These are phyloP conservation scores for Merops nubicus DNA, from an alignment of 2,113 vertebrate genomes.

Conservation along the genomic window DNA sequence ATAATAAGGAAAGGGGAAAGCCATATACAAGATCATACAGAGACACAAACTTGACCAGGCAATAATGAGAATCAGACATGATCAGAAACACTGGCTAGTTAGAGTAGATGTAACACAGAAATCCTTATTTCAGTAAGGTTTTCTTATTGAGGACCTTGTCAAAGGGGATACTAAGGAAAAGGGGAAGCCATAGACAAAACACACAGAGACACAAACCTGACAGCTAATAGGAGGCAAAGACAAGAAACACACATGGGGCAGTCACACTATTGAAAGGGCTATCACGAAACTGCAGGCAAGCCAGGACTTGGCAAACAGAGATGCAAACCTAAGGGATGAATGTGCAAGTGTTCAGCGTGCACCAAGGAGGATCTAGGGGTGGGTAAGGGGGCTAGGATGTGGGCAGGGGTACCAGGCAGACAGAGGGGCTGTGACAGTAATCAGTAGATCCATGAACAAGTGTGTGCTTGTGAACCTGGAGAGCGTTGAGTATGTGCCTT, in stretches of 20 bases:
- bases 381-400: fast-evolving
- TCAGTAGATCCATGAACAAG: not conserved
- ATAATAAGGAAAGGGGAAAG: not conserved
- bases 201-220: not conserved
- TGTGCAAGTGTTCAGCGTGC: not conserved
- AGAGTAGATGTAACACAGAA: not conserved
- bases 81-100: not conserved
- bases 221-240: not conserved
- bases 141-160: not conserved
- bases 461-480: not conserved
- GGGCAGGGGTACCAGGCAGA: fast-evolving
- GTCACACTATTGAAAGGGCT: not conserved
- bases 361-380: fast-evolving
- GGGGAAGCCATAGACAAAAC: not conserved
- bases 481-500: not conserved
- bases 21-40: not conserved
- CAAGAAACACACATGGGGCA: not conserved
- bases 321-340: not conserved
- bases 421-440: not conserved
- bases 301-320: not conserved
- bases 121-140: not conserved
- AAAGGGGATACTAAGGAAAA: not conserved
- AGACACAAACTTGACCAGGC: not conserved
- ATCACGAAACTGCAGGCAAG: not conserved
- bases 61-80: not conserved